phyloP scores from a whole-genome alignment of 2,888 invertebrate genomes.

The Herminia tarsipennalis region DNA sequence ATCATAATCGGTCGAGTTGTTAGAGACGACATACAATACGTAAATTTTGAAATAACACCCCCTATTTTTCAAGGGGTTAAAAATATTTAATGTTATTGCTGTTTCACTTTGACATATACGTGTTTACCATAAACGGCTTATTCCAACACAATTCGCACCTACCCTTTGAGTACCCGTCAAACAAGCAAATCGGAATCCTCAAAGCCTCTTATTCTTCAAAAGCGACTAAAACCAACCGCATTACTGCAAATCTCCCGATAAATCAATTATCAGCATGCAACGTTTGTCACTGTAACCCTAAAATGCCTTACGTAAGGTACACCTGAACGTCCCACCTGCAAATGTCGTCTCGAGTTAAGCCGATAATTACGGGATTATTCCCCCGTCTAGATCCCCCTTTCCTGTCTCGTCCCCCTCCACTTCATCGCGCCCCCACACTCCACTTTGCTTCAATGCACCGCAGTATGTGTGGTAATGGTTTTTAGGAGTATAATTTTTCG shows the following conservation, averaged over 20 bases:
- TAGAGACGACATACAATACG: too few relatives aligned
- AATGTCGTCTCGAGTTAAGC: slow-evolving; percentile 82
- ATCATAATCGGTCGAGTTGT: too few relatives aligned
- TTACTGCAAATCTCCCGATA: slow-evolving; percentile 55
- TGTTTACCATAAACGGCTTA: slow-evolving; percentile 23
- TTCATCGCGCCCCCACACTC: slow-evolving; percentile 58
- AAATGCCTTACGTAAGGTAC: slow-evolving; percentile 52
- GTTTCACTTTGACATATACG: too few relatives aligned
- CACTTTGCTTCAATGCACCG: slow-evolving; percentile 74
- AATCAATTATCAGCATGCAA: slow-evolving; percentile 67
- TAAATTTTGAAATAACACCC: too few relatives aligned
- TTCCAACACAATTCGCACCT: slow-evolving; percentile 9
- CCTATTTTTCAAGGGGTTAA: too few relatives aligned
- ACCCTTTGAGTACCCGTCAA: slow-evolving; percentile 13
- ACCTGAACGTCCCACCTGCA: slow-evolving; percentile 74
- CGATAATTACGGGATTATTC: slow-evolving; percentile 83
- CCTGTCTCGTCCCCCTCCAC: slow-evolving; percentile 54
- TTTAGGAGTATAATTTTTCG: slow-evolving; percentile 78
- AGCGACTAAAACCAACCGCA: slow-evolving; percentile 40
- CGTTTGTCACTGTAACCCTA: slow-evolving; percentile 64
- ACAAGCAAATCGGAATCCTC: slow-evolving; percentile 12
- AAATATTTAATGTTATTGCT: too few relatives aligned
- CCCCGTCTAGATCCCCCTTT: slow-evolving; percentile 54
- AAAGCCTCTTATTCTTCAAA: slow-evolving; percentile 28
- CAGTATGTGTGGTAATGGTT: slow-evolving; percentile 79